Evolutionary conservation across 1,140 invertebrate species (phyloP).

Genomic region (Acromyrmex heyeri): DNA sequence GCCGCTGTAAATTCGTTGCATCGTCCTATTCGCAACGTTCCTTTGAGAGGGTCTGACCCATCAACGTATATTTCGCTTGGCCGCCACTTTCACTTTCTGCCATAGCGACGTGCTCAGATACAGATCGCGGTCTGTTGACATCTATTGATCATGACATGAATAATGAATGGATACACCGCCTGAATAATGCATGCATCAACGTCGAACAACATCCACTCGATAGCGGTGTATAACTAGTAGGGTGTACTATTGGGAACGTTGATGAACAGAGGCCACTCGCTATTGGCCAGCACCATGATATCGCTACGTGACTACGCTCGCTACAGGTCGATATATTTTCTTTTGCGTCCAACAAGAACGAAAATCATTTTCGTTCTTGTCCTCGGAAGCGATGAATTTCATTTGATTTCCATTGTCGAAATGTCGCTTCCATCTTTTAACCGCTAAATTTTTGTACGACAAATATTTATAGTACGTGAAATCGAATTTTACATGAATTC

Average conservation of each 20-base stretch:
- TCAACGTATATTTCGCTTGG: conserved; percentile 54
- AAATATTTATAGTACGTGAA: not conserved
- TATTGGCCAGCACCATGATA: conserved; percentile 32
- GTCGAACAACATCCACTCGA: conserved; percentile 77
- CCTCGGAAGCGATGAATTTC: not conserved
- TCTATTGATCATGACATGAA: conserved; percentile 82
- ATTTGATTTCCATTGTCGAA: conserved; percentile 3
- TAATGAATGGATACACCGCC: conserved; percentile 79
- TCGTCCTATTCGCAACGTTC: conserved; percentile 7
- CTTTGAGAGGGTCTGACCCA: conserved; percentile 32
- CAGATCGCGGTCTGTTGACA: conserved; percentile 80
- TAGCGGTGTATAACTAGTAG: conserved; percentile 69
- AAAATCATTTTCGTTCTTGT: conserved; percentile 18
- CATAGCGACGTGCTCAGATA: conserved; percentile 72
- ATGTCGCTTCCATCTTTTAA: not conserved
- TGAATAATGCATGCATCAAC: conserved; percentile 82
- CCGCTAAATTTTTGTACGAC: not conserved
- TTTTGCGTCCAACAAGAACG: not conserved
- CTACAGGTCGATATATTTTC: conserved; percentile 27
- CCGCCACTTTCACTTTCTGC: conserved; percentile 73
- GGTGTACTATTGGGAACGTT: conserved; percentile 61
- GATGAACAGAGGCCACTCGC: conserved; percentile 63
- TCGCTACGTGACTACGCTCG: conserved; percentile 29
- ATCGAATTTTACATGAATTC: not conserved
- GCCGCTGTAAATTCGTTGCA: conserved; percentile 28